Base-by-base conservation (phyloP, 1,140 invertebrate genomes). In the Ips nitidus region DNA sequence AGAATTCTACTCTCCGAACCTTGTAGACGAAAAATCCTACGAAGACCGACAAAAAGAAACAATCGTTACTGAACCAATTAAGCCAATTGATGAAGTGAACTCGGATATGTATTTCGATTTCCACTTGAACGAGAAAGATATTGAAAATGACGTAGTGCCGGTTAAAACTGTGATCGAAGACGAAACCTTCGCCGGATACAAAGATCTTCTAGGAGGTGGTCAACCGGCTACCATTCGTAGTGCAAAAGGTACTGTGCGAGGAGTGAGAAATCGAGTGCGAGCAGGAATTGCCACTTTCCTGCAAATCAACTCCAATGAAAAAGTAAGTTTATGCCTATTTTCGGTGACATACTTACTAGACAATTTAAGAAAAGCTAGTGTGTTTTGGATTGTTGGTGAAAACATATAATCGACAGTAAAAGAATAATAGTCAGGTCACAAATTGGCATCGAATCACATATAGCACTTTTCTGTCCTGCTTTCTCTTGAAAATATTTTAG, bases 261-360 rank as follows among this genome's bases (percentile, higher is more conserved):
- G 94, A 56, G 94, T 97, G 55, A 95, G 94, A 82, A 97, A 98
- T 83, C 86, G 94, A 74, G 95, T 98, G 38, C 83, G 94, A 74
- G 94, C 94, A 59, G 94, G 95, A 70, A 97, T 98, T 75, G 94
- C 92, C 8, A 97, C 94, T 3, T 97, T 97, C 81, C 85, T 97
- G 8, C 91, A 93, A 76, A 89, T 92, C 74, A 90, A 90, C 73
- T 86, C 84, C 71, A 86, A 86, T 50, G 86, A 84, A 59, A 91
- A 91, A 86, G 91, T 92, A 75, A 82, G 83, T 22, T 22, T 22
- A 22, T 22, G 22, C 22, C 22, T 22, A 22, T 22, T 71, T 50
- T 63, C 22, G 1, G 1, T 50, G 3, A 50, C 1, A 3, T 3
- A 50, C 22, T 50, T 3, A 50, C 45, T 50, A 50, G 45, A 8